phyloP scores from a whole-genome alignment of 2,888 invertebrate genomes.

The Priocnemis perturbator region DNA sequence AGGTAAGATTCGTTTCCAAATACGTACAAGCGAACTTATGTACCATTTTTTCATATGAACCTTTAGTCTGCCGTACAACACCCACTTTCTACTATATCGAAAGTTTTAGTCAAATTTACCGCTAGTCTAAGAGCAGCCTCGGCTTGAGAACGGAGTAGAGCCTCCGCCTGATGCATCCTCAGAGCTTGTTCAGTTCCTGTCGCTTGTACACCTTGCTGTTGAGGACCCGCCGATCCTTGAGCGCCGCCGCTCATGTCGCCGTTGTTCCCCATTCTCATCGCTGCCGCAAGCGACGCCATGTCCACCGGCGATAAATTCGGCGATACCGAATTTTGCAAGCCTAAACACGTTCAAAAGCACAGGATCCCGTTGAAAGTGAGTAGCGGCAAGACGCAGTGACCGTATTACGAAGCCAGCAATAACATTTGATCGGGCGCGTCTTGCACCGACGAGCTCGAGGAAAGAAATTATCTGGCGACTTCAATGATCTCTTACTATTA shows the following conservation, averaged over 20 bases:
- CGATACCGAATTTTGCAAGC: slow-evolving; percentile 73
- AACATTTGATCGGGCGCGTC: background rate
- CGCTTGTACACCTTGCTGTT: slow-evolving; percentile 71
- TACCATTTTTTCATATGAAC: too few relatives aligned
- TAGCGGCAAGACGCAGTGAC: too few relatives aligned
- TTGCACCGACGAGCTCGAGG: background rate
- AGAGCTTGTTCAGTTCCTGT: slow-evolving; percentile 77
- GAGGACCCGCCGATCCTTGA: slow-evolving; percentile 72
- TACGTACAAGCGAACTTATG: too few relatives aligned
- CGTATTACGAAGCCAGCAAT: too few relatives aligned
- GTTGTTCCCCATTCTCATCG: slow-evolving; percentile 76
- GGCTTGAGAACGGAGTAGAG: slow-evolving; percentile 88
- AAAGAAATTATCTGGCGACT: too few relatives aligned
- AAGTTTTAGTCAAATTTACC: slow-evolving; percentile 73
- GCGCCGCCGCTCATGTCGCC: slow-evolving; percentile 71
- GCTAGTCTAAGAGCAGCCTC: slow-evolving; percentile 90
- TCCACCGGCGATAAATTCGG: slow-evolving; percentile 74
- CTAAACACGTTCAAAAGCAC: slow-evolving; percentile 45
- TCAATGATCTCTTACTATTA: too few relatives aligned
- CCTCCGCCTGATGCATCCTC: slow-evolving; percentile 86
- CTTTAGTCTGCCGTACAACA: too few relatives aligned
- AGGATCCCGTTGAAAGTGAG: background rate
- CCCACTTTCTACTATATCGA: too few relatives aligned
- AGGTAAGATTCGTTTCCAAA: background rate
- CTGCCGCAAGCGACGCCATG: slow-evolving; percentile 72